These are phyloP conservation scores for Mycteria americana DNA, from an alignment of 2,797 vertebrate genomes.

Conservation along the genomic window DNA sequence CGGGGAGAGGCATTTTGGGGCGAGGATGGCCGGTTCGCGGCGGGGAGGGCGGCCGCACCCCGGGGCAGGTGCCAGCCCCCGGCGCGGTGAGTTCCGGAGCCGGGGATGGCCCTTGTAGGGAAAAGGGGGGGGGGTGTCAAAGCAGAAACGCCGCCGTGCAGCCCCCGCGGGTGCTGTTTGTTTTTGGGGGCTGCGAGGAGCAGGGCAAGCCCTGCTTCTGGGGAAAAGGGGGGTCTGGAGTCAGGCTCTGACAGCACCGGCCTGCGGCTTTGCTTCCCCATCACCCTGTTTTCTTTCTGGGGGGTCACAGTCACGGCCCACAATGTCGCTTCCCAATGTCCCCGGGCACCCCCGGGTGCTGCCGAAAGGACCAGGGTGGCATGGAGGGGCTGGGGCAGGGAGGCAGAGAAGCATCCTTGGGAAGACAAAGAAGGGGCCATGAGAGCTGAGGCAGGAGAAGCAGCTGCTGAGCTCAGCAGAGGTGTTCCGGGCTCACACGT, in stretches of 20 bases:
- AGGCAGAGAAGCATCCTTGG: background rate
- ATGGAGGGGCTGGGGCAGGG: background rate
- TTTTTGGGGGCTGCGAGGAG: rapidly evolving
- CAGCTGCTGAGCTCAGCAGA: conserved; percentile 38
- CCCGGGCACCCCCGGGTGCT: background rate
- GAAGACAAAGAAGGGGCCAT: background rate
- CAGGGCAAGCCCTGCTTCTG: background rate
- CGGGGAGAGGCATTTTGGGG: background rate
- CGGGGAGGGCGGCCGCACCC: background rate
- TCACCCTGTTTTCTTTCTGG: rapidly evolving
- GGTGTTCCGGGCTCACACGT: background rate
- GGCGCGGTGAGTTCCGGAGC: background rate
- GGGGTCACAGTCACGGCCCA: background rate
- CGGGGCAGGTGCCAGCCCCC: background rate
- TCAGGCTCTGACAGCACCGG: background rate
- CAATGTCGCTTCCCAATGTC: background rate
- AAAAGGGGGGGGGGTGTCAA: too few species aligned
- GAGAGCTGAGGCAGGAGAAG: background rate
- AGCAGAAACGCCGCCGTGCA: background rate
- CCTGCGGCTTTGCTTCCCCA: background rate
- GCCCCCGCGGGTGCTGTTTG: background rate
- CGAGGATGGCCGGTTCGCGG: background rate
- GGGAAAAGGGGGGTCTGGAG: background rate
- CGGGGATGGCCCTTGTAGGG: background rate
- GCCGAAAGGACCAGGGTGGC: background rate